These are phyloP conservation scores for Emmelina monodactyla DNA, from an alignment of 2,888 invertebrate genomes.

Conservation along the genomic window DNA sequence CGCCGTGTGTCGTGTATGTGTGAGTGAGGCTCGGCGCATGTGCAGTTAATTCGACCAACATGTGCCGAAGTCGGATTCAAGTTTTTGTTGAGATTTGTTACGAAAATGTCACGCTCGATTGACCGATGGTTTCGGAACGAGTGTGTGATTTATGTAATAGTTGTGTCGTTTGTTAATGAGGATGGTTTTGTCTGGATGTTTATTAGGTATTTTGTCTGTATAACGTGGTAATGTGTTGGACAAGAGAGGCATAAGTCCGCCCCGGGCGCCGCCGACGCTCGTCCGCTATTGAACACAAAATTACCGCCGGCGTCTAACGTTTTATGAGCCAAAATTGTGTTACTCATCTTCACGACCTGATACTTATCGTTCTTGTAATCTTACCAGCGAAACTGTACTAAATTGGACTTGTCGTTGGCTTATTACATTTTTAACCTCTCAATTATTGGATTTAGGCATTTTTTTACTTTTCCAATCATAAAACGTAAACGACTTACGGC, in stretches of 20 bases:
- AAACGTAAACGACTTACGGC: no score
- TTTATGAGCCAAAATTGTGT: neutral
- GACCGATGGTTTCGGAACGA: slow-evolving; percentile 17
- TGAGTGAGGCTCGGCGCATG: slow-evolving; percentile 37
- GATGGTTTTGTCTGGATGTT: slow-evolving; percentile 2
- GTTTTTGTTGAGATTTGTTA: slow-evolving; percentile 23
- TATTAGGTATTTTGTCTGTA: slow-evolving; percentile 15
- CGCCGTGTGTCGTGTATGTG: no score
- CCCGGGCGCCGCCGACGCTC: slow-evolving; percentile 3
- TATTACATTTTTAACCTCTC: no score
- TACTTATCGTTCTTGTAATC: neutral
- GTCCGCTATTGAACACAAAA: neutral
- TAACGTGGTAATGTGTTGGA: slow-evolving; percentile 51
- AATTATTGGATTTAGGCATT: no score
- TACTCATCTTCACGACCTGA: neutral
- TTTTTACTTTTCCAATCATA: no score
- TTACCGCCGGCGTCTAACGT: neutral
- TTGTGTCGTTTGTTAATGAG: slow-evolving; percentile 2
- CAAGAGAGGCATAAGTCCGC: slow-evolving; percentile 26
- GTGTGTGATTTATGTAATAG: neutral
- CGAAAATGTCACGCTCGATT: slow-evolving; percentile 30
- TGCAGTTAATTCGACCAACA: slow-evolving; percentile 38
- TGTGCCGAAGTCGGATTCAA: slow-evolving; percentile 31
- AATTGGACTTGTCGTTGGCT: no score
- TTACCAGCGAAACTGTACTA: no score